These are phyloP conservation scores for Nephrotoma appendiculata DNA, from an alignment of 2,888 invertebrate genomes.

Conservation along the genomic window DNA sequence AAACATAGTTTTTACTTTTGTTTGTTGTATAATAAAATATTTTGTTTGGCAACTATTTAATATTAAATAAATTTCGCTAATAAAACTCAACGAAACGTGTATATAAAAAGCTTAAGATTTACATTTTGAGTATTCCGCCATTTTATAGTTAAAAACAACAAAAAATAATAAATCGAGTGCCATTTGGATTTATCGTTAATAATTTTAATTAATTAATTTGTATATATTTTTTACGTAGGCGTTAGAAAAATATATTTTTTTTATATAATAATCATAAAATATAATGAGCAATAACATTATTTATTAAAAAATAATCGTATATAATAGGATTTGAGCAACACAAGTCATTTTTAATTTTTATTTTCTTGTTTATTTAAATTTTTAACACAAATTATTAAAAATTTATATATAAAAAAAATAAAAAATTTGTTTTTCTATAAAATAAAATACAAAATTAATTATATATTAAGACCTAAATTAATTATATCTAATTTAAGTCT, in stretches of 20 bases:
- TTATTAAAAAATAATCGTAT: neutral
- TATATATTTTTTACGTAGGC: neutral
- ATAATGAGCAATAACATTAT: neutral
- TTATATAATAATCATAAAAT: neutral
- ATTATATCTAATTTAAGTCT: neutral
- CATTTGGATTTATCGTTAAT: neutral
- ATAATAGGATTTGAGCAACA: neutral
- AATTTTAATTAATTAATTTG: neutral
- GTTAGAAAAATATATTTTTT: neutral
- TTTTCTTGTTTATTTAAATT: neutral
- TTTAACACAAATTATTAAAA: neutral
- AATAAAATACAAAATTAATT: neutral
- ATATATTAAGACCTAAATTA: neutral
- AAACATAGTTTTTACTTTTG: neutral
- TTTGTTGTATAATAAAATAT: neutral
- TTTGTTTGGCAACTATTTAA: neutral
- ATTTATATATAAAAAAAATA: neutral
- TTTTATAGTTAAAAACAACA: neutral
- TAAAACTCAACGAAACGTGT: neutral
- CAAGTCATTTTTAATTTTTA: neutral
- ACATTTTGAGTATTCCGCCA: neutral
- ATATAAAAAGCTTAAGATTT: neutral
- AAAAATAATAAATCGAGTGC: neutral
- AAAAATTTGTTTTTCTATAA: neutral
- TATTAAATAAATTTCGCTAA: neutral